Conservation (phyloP, 37 sponge, comb jelly and placozoan genomes). For the Dysidea cf. avara region DNA sequence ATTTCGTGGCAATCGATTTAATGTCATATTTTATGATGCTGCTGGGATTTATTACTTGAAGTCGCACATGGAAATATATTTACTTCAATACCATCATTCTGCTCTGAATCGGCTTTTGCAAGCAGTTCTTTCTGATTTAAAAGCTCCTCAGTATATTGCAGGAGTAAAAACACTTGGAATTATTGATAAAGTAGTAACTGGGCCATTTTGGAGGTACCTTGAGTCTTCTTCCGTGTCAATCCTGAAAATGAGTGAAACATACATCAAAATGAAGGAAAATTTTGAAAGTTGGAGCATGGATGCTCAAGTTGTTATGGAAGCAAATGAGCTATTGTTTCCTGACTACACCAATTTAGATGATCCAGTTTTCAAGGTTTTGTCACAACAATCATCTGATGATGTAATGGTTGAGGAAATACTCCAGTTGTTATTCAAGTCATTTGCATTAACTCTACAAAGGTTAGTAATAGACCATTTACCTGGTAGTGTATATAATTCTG, state of each 20-base stretch:
- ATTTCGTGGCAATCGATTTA: constrained; percentile 40
- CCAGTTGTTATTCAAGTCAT: constrained; percentile 4
- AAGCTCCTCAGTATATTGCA: constrained; percentile 12
- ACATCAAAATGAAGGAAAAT: too few relatives aligned
- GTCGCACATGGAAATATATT: constrained; percentile 4
- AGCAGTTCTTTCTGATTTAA: constrained; percentile 27
- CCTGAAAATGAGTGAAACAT: too few relatives aligned
- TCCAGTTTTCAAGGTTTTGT: too few relatives aligned
- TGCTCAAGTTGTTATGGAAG: too few relatives aligned
- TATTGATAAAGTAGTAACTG: constrained; percentile 43
- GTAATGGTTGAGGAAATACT: neutral
- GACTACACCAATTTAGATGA: too few relatives aligned
- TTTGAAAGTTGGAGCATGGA: too few relatives aligned
- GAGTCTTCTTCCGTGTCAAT: too few relatives aligned
- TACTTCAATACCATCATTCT: neutral
- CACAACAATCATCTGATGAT: too few relatives aligned
- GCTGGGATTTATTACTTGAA: constrained; percentile 35
- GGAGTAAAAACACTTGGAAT: constrained; percentile 45
- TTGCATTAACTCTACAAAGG: neutral
- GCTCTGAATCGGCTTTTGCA: constrained; percentile 14
- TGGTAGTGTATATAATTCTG: neutral
- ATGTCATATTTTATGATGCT: constrained; percentile 47
- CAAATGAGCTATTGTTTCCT: too few relatives aligned
- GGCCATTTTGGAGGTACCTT: constrained; percentile 46
- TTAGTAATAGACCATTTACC: constrained; percentile 12